These are phyloP conservation scores for Drosophila simulans DNA, from an alignment of 1,140 invertebrate genomes.

Conservation along the genomic window DNA sequence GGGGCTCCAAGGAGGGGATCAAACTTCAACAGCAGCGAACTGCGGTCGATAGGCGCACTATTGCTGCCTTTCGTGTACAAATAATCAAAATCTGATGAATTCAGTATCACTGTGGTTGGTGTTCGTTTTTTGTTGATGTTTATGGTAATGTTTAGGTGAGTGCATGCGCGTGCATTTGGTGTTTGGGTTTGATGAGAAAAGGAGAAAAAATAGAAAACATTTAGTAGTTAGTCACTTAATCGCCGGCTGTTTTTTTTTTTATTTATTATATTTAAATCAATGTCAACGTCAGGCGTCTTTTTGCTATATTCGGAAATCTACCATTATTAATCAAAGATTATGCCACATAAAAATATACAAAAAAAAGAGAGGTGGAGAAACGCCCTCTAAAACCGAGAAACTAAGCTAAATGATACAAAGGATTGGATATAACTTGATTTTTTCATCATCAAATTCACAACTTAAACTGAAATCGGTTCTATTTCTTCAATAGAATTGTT, in stretches of 20 bases:
- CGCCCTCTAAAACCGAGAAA: slow-evolving; percentile 9
- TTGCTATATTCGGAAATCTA: not conserved
- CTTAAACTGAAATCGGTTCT: not conserved
- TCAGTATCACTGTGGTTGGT: slow-evolving; percentile 72
- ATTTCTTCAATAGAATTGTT: not conserved
- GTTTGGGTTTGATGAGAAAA: slow-evolving; percentile 28
- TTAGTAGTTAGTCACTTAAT: slow-evolving; percentile 45
- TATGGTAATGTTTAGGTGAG: slow-evolving; percentile 20
- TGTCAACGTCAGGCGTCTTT: slow-evolving; percentile 15
- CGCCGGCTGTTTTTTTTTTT: not conserved
- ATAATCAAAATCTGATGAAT: slow-evolving; percentile 84
- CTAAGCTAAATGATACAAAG: too few relatives aligned
- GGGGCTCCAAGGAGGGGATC: slow-evolving; percentile 79
- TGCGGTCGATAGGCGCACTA: slow-evolving; percentile 72
- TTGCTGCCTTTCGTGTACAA: slow-evolving; percentile 81
- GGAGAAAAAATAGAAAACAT: slow-evolving; percentile 40
- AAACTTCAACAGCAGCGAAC: slow-evolving; percentile 79
- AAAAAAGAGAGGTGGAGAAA: not conserved
- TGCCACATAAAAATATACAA: not conserved
- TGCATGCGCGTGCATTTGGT: slow-evolving; percentile 58
- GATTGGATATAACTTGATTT: too few relatives aligned
- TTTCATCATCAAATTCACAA: not conserved
- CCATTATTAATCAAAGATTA: not conserved
- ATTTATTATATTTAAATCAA: slow-evolving; percentile 22
- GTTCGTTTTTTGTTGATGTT: slow-evolving; percentile 14